Base-by-base conservation (phyloP, 2,888 invertebrate genomes). In the Sipunculus nudus region DNA sequence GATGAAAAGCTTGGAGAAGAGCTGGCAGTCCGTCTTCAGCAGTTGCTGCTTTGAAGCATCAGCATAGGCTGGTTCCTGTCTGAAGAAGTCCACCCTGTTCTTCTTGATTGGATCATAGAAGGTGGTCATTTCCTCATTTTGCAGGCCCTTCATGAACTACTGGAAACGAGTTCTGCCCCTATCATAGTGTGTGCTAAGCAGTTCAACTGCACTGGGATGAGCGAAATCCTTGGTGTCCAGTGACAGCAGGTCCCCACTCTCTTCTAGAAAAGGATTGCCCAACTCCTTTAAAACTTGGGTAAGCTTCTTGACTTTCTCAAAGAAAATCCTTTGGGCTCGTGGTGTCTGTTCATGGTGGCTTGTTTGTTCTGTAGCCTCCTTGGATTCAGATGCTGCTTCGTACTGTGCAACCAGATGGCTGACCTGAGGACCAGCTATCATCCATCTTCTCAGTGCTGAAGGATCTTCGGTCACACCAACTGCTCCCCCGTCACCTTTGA, bases 401-500 rank as follows among this genome's bases (percentile, higher is more conserved):
- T 50, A 57, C 19, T 39, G 2, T 23, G 46, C 38, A 26, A 65
- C 53, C 10, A 72, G 23, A 13, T 45, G 46, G 39, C 56, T 62
- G 2, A 70, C 54, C 53, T 73, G 66, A 29, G 72, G 72, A 25
- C 68, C 67, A 43, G 68, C 53, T n/a, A 74, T 52, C 69, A 70
- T 73, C 75, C 74, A 74, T 32, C 74, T 54, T 41, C 58, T 31
- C 6, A 73, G 64, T 39, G 59, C 63, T 48, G 61, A 29, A 29
- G 59, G 61, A 45, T 72, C 53, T 45, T 74, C 72, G 28, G 66
- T 69, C 31, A 74, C 2, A 2, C 73, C 71, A 43, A 74, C 53
- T 3, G 65, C 71, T 26, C 65, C 65, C 16, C 63, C 69, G 43
- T 76, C 67, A 38, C 59, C 70, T 60, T 73, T 75, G 40, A 71